A percentile compares a stretch with the other conserved stretches of the same genome.
Evolutionary conservation across 1,140 invertebrate species (phyloP).

Genomic region (Piezodorus guildinii): DNA sequence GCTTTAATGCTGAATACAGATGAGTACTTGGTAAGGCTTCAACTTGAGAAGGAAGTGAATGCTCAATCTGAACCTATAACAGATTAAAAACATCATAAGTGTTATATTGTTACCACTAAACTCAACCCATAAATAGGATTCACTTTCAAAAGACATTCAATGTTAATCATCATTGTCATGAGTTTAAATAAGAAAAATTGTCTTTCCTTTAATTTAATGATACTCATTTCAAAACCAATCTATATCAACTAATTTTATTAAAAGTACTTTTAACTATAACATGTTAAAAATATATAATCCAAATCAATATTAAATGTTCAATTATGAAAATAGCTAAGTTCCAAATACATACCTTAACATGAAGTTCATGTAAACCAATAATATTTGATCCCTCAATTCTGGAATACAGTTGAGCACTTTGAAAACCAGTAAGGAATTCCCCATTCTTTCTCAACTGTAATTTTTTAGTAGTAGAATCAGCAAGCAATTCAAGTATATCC

Average conservation of each 20-base stretch:
- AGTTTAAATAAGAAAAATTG: no score
- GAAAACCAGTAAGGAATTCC: slow-evolving; percentile 3
- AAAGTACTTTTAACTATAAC: no score
- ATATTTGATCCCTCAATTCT: slow-evolving; percentile 17
- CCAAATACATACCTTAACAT: slow-evolving; percentile 10
- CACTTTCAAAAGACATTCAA: no score
- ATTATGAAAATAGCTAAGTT: neutral
- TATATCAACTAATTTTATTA: no score
- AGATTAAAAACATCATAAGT: neutral
- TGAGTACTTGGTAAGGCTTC: neutral
- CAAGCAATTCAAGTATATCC: slow-evolving; percentile 19
- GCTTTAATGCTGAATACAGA: slow-evolving; percentile 13
- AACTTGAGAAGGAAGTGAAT: neutral
- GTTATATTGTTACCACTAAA: no score
- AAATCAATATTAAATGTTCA: no score
- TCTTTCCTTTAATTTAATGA: no score
- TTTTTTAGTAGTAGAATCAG: slow-evolving; percentile 14
- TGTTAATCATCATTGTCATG: no score
- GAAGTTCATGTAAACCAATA: slow-evolving; percentile 22
- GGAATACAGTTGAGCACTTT: slow-evolving; percentile 11
- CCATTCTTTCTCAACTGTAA: neutral
- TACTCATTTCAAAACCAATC: no score
- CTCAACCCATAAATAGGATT: no score
- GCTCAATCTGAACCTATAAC: neutral
- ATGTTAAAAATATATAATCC: no score